Evolutionary conservation across 2,113 vertebrate species (phyloP), one percentile per base, ranked within the genome.

Genomic region (Rhabdornis inornatus): DNA sequence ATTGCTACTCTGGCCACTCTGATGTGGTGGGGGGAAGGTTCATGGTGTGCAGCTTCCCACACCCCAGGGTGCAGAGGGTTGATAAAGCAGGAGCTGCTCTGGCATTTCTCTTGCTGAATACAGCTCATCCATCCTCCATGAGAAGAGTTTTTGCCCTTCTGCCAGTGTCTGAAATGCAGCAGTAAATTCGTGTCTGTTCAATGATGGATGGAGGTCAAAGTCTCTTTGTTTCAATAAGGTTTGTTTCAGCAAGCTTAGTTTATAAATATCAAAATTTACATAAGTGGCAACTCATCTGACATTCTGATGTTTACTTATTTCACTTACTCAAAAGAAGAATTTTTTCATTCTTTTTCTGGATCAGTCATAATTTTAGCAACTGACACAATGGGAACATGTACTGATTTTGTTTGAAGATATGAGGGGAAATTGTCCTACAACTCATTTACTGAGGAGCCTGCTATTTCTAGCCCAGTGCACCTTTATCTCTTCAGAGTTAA

Each of bases 261-360:
- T 94, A 88, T 88, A 96, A 95, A 96, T 94, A 96, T 75, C 59
- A 95, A 86, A 69, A 93, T 95, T 94, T 93, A 74, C 86, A 70
- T 96, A 95, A 86, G 33, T 90, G 79, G 50, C 66, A 90, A 74
- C 50, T 55, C 55, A 47, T 91, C 37, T 94, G 90, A 83, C 68
- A 80, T 90, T 83, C 63, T 66, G 50, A 39, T 92, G n/a, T 92
- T 93, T 83, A 57, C n/a, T 78, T 85, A 68, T 60, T 85, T 91
- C 21, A 39, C 31, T 84, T 68, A 49, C 5, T 89, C 27, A 47
- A 64, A 64, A 89, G 11, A 75, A 11, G 17, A 56, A 3, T 64
- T 24, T 93, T 66, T 80, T 53, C 6, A 35, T 79, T 83, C 35
- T 37, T 66, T 94, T 92, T 85, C 39, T 85, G 28, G 33, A 86